A percentile compares a stretch with the other conserved stretches of the same genome.
phyloP scores from a whole-genome alignment of 2,797 vertebrate genomes.

The Tadarida brasiliensis region DNA sequence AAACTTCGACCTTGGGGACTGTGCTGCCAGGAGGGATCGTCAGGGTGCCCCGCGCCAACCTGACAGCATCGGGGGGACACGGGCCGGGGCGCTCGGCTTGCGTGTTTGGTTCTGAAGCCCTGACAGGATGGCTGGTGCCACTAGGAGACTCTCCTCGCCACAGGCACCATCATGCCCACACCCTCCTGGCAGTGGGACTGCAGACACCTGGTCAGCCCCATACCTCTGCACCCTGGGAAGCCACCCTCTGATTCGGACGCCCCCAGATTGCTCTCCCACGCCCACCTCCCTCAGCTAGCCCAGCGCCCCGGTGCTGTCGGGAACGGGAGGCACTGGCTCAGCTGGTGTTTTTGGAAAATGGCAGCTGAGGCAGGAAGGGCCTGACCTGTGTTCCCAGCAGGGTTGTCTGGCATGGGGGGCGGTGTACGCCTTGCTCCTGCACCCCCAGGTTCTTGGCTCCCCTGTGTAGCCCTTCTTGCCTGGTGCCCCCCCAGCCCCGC shows the following conservation, averaged over 20 bases:
- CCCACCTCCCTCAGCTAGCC: slow-evolving; percentile 53
- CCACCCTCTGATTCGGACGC: background rate
- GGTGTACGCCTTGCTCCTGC: slow-evolving; percentile 63
- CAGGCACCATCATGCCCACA: background rate
- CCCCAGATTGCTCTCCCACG: background rate
- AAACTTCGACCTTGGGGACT: background rate
- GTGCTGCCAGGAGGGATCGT: background rate
- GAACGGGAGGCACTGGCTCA: background rate
- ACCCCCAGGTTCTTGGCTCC: slow-evolving; percentile 71
- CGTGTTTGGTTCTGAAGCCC: background rate
- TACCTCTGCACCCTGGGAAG: background rate
- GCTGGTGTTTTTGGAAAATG: slow-evolving; percentile 54
- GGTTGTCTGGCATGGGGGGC: slow-evolving; percentile 30
- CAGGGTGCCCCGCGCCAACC: background rate
- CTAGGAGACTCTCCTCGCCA: background rate
- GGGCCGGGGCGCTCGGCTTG: background rate
- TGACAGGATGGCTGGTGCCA: background rate
- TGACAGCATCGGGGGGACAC: background rate
- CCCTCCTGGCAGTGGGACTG: background rate
- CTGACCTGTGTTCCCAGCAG: background rate
- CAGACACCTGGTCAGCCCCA: background rate
- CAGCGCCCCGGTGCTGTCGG: background rate
- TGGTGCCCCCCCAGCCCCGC: slow-evolving; percentile 42
- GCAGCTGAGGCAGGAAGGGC: background rate
- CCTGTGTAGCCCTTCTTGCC: slow-evolving; percentile 70